Percentiles rank a stretch among this genome's conserved stretches.
These are phyloP conservation scores for Chroicocephalus ridibundus DNA, from an alignment of 2,113 vertebrate species.

Conservation along the genomic window DNA sequence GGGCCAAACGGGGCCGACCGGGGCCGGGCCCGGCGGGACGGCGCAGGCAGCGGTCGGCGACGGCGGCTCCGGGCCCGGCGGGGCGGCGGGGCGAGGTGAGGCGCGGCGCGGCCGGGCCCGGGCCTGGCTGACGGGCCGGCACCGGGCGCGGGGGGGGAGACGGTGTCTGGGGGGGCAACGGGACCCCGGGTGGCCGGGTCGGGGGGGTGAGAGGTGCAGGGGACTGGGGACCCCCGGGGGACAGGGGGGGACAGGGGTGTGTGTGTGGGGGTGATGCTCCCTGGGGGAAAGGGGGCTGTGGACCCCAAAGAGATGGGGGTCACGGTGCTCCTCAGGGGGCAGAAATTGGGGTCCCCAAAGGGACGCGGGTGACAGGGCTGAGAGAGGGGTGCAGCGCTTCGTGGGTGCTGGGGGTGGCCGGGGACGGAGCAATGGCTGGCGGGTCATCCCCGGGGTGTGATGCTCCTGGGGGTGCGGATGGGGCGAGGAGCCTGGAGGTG, in stretches of 20 bases:
- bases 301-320: not conserved
- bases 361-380: accelerated
- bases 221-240: not conserved
- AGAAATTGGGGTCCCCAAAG: not conserved
- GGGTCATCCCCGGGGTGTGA: accelerated
- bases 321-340: not conserved
- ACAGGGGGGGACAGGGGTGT: not conserved
- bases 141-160: not conserved
- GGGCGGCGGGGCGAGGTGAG: not conserved
- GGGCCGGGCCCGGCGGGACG: not conserved
- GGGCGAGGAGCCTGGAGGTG: not conserved
- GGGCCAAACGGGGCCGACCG: not conserved
- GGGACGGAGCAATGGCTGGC: accelerated
- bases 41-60: not conserved
- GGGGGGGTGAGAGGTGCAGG: not conserved
- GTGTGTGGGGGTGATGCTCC: not conserved
- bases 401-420: not conserved
- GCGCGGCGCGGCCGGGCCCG: not conserved
- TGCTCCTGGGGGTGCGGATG: not conserved
- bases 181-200: not conserved
- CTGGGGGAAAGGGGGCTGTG: not conserved
- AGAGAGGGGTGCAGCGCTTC: not conserved
- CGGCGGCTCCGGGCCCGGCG: not conserved
- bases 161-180: not conserved
- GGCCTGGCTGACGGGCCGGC: not conserved